Percentiles rank a stretch among this genome's conserved stretches.
These are phyloP conservation scores for Synergus laeviventris DNA, from an alignment of 2,888 invertebrate genomes.

Conservation along the genomic window DNA sequence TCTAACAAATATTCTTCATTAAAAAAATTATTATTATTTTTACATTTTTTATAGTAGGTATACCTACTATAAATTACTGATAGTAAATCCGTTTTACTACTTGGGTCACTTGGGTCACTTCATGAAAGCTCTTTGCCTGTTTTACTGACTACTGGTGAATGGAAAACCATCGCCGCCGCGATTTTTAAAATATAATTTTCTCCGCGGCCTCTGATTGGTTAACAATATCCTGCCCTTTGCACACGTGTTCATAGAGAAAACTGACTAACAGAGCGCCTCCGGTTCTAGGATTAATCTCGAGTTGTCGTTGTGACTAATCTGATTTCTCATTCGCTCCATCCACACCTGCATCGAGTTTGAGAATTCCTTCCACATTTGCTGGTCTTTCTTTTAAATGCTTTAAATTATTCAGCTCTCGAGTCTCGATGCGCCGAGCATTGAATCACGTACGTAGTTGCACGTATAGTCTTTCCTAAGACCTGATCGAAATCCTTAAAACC, in stretches of 20 bases:
- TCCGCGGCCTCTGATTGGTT: background rate
- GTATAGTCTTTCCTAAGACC: background rate
- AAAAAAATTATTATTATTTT: background rate
- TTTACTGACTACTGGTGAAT: constrained; percentile 44
- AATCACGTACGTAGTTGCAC: constrained; percentile 64
- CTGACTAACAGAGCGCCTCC: constrained; percentile 64
- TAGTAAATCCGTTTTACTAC: constrained; percentile 39
- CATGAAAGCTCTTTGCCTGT: constrained; percentile 48
- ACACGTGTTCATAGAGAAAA: constrained; percentile 42
- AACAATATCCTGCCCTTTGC: background rate
- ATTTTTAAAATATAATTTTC: background rate
- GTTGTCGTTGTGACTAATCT: constrained; percentile 47
- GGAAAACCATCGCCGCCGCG: background rate
- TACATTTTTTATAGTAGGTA: background rate
- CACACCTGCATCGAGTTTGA: constrained; percentile 49
- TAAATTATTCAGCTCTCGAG: constrained; percentile 57
- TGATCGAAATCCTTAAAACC: background rate
- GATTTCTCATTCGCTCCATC: constrained; percentile 44
- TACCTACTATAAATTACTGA: constrained; percentile 61
- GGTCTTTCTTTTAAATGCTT: constrained; percentile 58
- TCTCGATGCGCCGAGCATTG: constrained; percentile 55
- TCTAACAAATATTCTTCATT: background rate
- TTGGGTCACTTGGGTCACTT: constrained; percentile 41
- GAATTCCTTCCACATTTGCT: constrained; percentile 61
- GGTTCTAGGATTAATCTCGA: constrained; percentile 53